Evolutionary conservation across 2,888 invertebrate genomes (phyloP), one percentile per base, ranked within the genome.

Genomic region (Drosophila lutescens): DNA sequence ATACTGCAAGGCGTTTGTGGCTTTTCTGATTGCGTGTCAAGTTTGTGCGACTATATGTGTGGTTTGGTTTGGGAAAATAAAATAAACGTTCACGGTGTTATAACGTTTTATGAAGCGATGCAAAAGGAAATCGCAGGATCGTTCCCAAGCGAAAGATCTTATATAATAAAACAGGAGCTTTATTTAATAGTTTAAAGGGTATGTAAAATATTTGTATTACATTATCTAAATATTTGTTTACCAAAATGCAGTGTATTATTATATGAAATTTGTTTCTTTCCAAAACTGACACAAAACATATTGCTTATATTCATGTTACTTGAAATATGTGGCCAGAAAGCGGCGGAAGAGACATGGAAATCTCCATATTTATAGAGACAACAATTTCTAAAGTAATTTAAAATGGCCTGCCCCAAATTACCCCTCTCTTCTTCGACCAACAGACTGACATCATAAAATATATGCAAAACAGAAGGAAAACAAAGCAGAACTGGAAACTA

Each of bases 301-400:
- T 76, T 76, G 84, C 66, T 13, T 69, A 61, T 67, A 80, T 63
- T 23, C 50, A 30, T 41, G 53, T 50, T 41, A 36, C 30, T 34
- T 26, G 17, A 70, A 17, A 62, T 56, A 61, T 46, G 30, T 53
- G 30, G 12, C 13, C 43, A 34, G 12, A 10, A n/a, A 15, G 26
- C 30, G 10, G 12, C 43, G 34, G 63, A 62, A 55, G 54, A 70
- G 71, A 68, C 54, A 81, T 84, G 79, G 74, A 82, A 84, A 82
- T 82, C 68, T 71, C 26, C 76, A 86, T 73, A 74, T 86, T 80
- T 80, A 86, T 83, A 63, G 84, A 66, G 66, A 63, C 82, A 86
- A 81, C 86, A 78, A 86, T 76, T 81, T 79, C 85, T 70, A 76
- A 82, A 84, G 82, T 82, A 81, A 86, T 81, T 84, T 86, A 80